Percentiles rank a stretch among this genome's conserved stretches.
phyloP scores from a whole-genome alignment of 2,113 vertebrate genomes.

The Origma solitaria region DNA sequence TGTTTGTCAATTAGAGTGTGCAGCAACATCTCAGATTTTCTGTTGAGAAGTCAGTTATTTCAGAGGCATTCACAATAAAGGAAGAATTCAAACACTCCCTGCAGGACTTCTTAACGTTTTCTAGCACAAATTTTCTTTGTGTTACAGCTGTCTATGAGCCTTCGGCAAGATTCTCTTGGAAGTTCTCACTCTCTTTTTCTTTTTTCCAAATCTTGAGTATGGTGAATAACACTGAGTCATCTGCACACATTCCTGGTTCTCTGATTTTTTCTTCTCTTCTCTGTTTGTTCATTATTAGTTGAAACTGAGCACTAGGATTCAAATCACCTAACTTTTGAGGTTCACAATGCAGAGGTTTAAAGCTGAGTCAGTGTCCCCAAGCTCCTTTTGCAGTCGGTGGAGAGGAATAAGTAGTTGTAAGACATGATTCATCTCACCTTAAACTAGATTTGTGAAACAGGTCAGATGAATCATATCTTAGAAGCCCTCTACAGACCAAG shows the following conservation, averaged over 20 bases:
- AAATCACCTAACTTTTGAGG: slow-evolving; percentile 2
- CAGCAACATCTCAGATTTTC: not conserved
- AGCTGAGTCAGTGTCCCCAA: slow-evolving; percentile 44
- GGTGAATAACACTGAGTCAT: slow-evolving; percentile 1
- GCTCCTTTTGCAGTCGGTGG: slow-evolving; percentile 7
- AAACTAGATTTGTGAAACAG: slow-evolving; percentile 42
- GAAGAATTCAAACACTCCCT: slow-evolving; percentile 1
- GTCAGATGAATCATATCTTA: slow-evolving; percentile 48
- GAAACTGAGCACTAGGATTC: not conserved
- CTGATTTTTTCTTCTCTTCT: not conserved
- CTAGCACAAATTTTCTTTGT: not conserved
- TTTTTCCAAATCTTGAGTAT: not conserved
- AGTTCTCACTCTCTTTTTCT: not conserved
- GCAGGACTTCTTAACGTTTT: not conserved
- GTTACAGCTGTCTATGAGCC: not conserved
- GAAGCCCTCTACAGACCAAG: slow-evolving; percentile 3
- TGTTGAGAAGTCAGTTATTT: not conserved
- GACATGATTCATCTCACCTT: slow-evolving; percentile 50
- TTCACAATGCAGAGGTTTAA: slow-evolving; percentile 19
- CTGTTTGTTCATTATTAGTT: not conserved
- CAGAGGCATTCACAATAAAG: not conserved
- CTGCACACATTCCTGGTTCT: not conserved
- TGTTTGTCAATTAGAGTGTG: not conserved
- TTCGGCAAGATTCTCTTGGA: slow-evolving; percentile 10
- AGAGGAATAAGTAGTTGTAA: slow-evolving; percentile 13